Percentiles rank a stretch among this genome's conserved stretches.
Conservation (phyloP, 2,113 vertebrate species). For the Eptatretus burgeri region DNA sequence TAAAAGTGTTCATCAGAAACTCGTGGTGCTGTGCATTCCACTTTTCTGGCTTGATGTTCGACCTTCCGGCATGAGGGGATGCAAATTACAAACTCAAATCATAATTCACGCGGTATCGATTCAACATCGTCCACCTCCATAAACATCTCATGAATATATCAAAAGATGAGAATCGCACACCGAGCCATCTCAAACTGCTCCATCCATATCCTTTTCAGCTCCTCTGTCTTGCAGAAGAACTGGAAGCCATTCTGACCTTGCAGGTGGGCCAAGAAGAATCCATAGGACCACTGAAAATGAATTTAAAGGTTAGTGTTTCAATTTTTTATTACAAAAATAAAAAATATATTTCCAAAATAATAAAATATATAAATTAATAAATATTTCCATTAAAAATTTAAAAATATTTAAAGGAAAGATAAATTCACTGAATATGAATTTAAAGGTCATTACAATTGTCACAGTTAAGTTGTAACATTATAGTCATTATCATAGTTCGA, state of each 20-base stretch:
- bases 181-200: conserved; percentile 98
- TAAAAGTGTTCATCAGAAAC: conserved; percentile 93
- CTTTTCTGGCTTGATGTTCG: conserved; percentile 4
- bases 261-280: conserved; percentile 81
- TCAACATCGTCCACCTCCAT: no score
- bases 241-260: conserved; percentile 95
- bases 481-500: no score
- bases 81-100: neutral
- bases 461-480: no score
- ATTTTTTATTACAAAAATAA: no score
- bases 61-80: neutral
- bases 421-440: conserved; percentile 28
- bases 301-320: no score
- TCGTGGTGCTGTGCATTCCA: conserved; percentile 35
- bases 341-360: no score
- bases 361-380: no score
- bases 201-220: conserved; percentile 96
- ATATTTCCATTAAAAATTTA: no score
- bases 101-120: no score
- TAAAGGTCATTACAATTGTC: no score
- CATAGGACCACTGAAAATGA: conserved; percentile 53
- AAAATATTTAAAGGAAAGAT: no score
- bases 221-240: conserved; percentile 92
- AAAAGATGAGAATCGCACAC: conserved; percentile 21
- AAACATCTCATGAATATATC: no score